A percentile compares a stretch with the other conserved stretches of the same genome.
Evolutionary conservation across 2,113 vertebrate species (phyloP).

Genomic region (Nycticebus coucang): DNA sequence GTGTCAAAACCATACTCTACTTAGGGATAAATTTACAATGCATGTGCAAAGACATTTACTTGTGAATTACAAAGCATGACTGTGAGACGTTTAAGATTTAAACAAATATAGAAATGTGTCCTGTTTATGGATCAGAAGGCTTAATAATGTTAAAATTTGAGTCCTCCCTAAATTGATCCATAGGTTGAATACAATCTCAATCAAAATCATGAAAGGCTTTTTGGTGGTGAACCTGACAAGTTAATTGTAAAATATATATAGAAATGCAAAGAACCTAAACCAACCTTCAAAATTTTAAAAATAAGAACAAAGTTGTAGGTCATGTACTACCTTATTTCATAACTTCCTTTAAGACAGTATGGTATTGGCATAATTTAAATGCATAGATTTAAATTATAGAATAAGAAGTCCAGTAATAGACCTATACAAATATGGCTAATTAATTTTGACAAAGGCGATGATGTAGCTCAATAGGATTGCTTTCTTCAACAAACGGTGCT

Average conservation of each 20-base stretch:
- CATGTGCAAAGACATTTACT: neutral
- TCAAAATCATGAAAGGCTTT: neutral
- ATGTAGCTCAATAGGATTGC: neutral
- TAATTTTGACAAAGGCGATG: neutral
- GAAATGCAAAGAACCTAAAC: neutral
- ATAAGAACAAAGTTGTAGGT: neutral
- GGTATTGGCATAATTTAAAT: neutral
- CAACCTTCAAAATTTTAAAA: neutral
- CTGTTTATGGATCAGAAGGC: neutral
- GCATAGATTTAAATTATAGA: neutral
- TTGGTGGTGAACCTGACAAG: neutral
- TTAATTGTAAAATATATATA: neutral
- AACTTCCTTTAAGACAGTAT: neutral
- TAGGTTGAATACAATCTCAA: neutral
- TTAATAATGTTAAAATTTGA: neutral
- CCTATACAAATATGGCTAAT: neutral
- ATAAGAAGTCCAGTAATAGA: neutral
- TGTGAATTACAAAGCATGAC: neutral
- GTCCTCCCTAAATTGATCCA: neutral
- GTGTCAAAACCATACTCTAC: neutral
- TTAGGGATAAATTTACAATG: neutral
- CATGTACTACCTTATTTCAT: neutral
- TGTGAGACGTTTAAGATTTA: slow-evolving; percentile 18
- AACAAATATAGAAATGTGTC: slow-evolving; percentile 4
- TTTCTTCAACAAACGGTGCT: neutral